phyloP scores from a whole-genome alignment of 2,797 vertebrate genomes.

The Gobionotothen gibberifrons region DNA sequence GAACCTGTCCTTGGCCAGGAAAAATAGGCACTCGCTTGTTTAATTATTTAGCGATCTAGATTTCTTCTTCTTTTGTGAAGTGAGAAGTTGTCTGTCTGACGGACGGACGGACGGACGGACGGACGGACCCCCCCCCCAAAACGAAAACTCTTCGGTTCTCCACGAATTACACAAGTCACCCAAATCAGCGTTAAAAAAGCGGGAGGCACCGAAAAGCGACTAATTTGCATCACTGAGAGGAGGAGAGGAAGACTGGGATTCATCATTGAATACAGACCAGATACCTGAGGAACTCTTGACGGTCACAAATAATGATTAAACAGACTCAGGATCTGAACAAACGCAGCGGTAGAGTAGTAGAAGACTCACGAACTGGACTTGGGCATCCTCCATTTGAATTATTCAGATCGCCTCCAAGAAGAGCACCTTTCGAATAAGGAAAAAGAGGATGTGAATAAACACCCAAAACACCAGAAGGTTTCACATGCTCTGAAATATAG shows the following conservation, averaged over 20 bases:
- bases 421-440: conserved; percentile 83
- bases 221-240: no score
- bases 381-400: conserved; percentile 96
- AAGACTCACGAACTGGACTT: conserved; percentile 95
- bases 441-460: neutral
- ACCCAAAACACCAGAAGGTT: neutral
- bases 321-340: conserved; percentile 17
- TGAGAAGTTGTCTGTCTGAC: no score
- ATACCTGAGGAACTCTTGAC: conserved; percentile 25
- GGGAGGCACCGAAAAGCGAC: no score
- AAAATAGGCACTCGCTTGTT: no score
- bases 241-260: conserved; percentile 35
- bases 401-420: conserved; percentile 94
- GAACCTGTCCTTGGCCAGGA: no score
- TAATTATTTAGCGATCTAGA: no score
- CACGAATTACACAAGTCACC: no score
- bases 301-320: conserved; percentile 5
- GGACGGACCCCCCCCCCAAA: no score
- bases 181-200: no score
- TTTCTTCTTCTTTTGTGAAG: no score
- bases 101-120: no score
- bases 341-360: neutral
- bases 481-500: neutral
- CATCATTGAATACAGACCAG: conserved; percentile 13
- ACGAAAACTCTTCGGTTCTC: no score